Evolutionary conservation across 2,113 vertebrate genomes (phyloP).

Genomic region (Odocoileus virginianus): DNA sequence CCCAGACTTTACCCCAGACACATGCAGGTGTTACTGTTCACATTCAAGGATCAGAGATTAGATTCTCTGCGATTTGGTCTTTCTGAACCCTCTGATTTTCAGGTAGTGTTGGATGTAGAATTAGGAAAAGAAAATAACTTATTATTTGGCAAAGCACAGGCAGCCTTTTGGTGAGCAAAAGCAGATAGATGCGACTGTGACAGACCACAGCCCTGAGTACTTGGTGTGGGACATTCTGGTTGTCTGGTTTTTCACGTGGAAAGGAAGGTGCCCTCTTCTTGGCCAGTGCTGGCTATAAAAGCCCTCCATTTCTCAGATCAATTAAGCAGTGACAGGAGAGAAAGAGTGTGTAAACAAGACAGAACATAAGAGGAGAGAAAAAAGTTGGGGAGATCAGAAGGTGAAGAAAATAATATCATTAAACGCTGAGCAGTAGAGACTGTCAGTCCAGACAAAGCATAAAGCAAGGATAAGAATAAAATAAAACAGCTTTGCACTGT

Average conservation of each 20-base stretch:
- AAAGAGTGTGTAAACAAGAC: neutral
- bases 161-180: neutral
- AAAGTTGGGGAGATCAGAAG: neutral
- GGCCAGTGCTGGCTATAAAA: neutral
- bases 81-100: neutral
- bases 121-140: neutral
- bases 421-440: neutral
- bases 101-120: neutral
- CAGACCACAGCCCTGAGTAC: neutral
- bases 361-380: neutral
- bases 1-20: neutral
- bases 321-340: neutral
- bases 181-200: neutral
- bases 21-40: neutral
- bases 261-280: neutral
- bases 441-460: neutral
- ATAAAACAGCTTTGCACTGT: neutral
- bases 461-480: neutral
- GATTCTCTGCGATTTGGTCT: neutral
- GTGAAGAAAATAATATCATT: neutral
- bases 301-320: neutral
- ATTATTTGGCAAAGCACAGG: neutral
- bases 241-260: neutral
- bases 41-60: neutral
- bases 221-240: neutral